These are phyloP conservation scores for Martes martes DNA, from an alignment of 2,113 vertebrate species.

Conservation along the genomic window DNA sequence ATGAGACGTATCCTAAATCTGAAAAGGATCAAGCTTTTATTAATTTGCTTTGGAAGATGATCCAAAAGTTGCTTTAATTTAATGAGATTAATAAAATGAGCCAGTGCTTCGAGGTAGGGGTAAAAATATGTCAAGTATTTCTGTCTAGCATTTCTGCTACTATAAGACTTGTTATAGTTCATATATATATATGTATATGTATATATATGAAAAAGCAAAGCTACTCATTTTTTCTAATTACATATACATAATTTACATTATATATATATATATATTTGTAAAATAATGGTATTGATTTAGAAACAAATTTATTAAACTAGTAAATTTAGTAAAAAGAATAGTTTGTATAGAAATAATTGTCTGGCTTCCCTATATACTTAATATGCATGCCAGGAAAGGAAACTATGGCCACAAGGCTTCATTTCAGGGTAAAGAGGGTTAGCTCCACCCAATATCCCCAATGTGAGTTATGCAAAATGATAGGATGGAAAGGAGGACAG, in stretches of 20 bases:
- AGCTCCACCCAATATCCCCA: not conserved
- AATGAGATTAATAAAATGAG: not conserved
- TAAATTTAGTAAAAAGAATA: not conserved
- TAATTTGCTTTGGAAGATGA: not conserved
- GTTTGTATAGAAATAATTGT: not conserved
- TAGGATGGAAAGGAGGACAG: not conserved
- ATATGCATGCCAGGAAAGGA: not conserved
- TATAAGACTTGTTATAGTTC: not conserved
- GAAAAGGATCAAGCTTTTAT: not conserved
- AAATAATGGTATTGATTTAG: not conserved
- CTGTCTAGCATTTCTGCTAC: not conserved
- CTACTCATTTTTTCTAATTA: no score
- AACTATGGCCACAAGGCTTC: not conserved
- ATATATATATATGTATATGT: not conserved
- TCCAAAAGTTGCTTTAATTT: not conserved
- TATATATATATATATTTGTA: not conserved
- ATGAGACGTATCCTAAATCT: not conserved
- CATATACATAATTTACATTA: not conserved
- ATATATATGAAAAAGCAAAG: not conserved
- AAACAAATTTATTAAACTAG: not conserved
- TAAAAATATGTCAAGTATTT: not conserved
- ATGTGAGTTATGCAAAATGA: not conserved
- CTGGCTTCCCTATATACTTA: not conserved
- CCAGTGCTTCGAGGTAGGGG: not conserved
- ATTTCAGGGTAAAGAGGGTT: not conserved